Conservation (phyloP, 2,113 vertebrate genomes). For the Semicossyphus pulcher region DNA sequence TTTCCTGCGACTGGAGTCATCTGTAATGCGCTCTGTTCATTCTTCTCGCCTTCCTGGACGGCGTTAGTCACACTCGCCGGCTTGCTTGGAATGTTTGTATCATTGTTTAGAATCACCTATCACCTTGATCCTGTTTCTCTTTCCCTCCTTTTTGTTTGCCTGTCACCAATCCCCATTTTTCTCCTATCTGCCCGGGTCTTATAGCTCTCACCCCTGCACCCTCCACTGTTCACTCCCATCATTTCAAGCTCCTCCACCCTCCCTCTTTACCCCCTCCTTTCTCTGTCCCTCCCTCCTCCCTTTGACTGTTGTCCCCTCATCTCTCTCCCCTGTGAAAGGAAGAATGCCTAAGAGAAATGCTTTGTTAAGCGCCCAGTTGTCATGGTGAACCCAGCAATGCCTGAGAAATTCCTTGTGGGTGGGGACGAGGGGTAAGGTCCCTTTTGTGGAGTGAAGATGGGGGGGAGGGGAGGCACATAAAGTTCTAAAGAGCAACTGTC, state of each 20-base stretch:
- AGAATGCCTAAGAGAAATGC: constrained; percentile 87
- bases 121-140: constrained; percentile 80
- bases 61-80: constrained; percentile 68
- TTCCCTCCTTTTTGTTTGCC: constrained; percentile 66
- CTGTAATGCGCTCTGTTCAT: constrained; percentile 37
- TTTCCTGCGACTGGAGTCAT: constrained; percentile 40
- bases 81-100: constrained; percentile 66
- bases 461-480: constrained; percentile 73
- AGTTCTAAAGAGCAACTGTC: constrained; percentile 81
- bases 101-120: constrained; percentile 66
- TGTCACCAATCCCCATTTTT: constrained; percentile 70
- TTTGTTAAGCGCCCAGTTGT: constrained; percentile 86
- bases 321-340: constrained; percentile 78
- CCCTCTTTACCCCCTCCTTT: constrained; percentile 19
- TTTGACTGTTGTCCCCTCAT: constrained; percentile 65
- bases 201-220: constrained; percentile 73
- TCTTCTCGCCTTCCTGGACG: constrained; percentile 24
- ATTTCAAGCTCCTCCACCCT: constrained; percentile 62
- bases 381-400: constrained; percentile 86
- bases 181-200: constrained; percentile 60
- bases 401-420: constrained; percentile 86
- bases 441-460: constrained; percentile 78
- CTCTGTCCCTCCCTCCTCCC: constrained; percentile 40
- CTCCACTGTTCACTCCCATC: constrained; percentile 61
- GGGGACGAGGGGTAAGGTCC: constrained; percentile 78